phyloP scores from a whole-genome alignment of 1,140 invertebrate genomes.

The Drosophila novamexicana region DNA sequence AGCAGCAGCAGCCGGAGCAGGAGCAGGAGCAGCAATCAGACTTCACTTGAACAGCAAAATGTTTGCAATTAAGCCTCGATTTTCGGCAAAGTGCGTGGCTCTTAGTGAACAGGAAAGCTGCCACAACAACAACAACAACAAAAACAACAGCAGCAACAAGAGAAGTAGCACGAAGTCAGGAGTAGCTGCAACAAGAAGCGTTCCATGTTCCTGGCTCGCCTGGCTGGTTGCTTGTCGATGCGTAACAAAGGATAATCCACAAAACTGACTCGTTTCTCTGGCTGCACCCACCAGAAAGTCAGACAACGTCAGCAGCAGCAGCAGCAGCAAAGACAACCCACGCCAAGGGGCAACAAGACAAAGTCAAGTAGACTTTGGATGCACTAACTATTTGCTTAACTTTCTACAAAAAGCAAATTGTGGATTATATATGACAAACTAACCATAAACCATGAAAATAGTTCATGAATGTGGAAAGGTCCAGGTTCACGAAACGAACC shows the following conservation, averaged over 20 bases:
- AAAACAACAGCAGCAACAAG: not conserved
- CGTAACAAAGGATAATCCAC: slow-evolving; percentile 80
- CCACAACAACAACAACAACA: slow-evolving; percentile 14
- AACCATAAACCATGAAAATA: no score
- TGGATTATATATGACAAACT: no score
- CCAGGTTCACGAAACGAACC: no score
- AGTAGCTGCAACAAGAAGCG: slow-evolving; percentile 36
- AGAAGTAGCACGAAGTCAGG: slow-evolving; percentile 16
- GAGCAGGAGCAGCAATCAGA: slow-evolving; percentile 60
- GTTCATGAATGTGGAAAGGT: no score
- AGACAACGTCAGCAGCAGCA: slow-evolving; percentile 34
- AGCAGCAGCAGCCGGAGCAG: not conserved
- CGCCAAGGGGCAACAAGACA: slow-evolving; percentile 16
- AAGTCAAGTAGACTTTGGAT: slow-evolving; percentile 8
- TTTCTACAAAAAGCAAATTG: not conserved
- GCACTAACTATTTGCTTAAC: slow-evolving; percentile 11
- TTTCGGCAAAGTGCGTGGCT: slow-evolving; percentile 55
- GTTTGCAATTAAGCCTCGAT: slow-evolving; percentile 71
- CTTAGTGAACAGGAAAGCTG: not conserved
- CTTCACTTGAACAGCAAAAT: slow-evolving; percentile 74
- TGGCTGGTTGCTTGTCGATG: slow-evolving; percentile 64
- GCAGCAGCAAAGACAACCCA: slow-evolving; percentile 39
- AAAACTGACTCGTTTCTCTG: slow-evolving; percentile 39
- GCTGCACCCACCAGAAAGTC: slow-evolving; percentile 67
- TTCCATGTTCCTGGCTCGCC: slow-evolving; percentile 52